Conservation (phyloP, 2,797 vertebrate species). For the Macropus fuliginosus region DNA sequence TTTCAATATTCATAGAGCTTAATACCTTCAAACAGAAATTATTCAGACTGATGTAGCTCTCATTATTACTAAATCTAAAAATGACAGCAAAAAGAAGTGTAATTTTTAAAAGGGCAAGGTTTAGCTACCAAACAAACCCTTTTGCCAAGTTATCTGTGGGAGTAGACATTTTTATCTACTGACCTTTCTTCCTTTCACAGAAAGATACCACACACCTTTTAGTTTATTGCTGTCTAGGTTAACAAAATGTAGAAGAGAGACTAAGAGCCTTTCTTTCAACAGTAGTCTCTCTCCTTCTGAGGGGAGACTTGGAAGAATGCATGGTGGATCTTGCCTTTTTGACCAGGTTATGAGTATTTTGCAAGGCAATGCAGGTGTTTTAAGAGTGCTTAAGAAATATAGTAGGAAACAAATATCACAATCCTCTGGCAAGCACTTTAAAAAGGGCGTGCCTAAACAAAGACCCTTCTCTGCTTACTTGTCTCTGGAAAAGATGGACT, state of each 20-base stretch:
- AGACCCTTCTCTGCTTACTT: constrained; percentile 7
- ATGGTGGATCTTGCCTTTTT: constrained; percentile 5
- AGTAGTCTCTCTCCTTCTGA: neutral
- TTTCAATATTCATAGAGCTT: constrained; percentile 73
- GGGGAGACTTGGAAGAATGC: constrained; percentile 7
- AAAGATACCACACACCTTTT: neutral
- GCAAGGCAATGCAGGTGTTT: constrained; percentile 49
- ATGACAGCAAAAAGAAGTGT: constrained; percentile 27
- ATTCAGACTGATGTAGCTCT: constrained; percentile 71
- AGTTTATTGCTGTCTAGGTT: neutral
- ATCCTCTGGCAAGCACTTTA: constrained; percentile 31
- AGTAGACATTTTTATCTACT: constrained; percentile 33
- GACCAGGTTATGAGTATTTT: constrained; percentile 38
- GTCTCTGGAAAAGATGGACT: constrained; percentile 33
- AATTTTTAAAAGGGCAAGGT: constrained; percentile 54
- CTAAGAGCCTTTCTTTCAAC: neutral
- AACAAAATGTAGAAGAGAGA: constrained; percentile 18
- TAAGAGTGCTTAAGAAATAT: constrained; percentile 39
- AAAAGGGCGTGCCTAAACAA: constrained; percentile 60
- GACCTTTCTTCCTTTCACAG: neutral
- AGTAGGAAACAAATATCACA: constrained; percentile 14
- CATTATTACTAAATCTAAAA: constrained; percentile 75
- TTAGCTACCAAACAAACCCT: constrained; percentile 55
- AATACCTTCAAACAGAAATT: constrained; percentile 78
- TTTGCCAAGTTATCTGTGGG: constrained; percentile 43